Evolutionary conservation across 2,797 vertebrate species (phyloP).

Genomic region (Sarcophilus harrisii): DNA sequence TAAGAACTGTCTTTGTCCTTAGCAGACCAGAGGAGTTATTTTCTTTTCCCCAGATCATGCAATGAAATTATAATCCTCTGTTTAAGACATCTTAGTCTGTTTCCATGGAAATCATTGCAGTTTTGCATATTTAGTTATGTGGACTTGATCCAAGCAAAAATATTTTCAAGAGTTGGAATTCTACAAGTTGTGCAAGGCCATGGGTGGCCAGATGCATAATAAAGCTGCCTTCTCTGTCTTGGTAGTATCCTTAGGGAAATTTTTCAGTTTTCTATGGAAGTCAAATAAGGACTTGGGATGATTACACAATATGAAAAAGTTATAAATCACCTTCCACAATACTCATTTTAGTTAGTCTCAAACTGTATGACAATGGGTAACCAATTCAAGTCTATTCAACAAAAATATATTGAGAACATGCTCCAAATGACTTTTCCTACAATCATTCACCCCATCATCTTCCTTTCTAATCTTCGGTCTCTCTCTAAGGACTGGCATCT

Average conservation of each 20-base stretch:
- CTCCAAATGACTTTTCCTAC: neutral
- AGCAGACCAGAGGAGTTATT: neutral
- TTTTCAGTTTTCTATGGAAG: slow-evolving; percentile 48
- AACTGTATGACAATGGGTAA: neutral
- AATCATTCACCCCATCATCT: neutral
- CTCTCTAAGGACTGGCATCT: neutral
- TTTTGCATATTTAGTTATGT: slow-evolving; percentile 54
- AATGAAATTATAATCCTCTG: slow-evolving; percentile 40
- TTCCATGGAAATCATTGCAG: slow-evolving; percentile 53
- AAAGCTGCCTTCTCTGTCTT: neutral
- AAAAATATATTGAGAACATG: neutral
- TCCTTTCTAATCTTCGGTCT: neutral
- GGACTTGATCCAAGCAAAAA: slow-evolving; percentile 48
- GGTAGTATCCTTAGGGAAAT: slow-evolving; percentile 46
- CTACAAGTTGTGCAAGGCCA: slow-evolving; percentile 19
- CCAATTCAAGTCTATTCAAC: neutral
- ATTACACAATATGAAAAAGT: neutral
- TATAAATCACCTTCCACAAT: neutral
- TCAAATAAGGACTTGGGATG: slow-evolving; percentile 44
- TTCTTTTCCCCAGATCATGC: neutral
- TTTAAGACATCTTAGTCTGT: slow-evolving; percentile 48
- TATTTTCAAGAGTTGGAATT: slow-evolving; percentile 38
- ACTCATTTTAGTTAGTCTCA: neutral
- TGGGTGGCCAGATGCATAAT: neutral
- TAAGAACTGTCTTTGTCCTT: slow-evolving; percentile 4